phyloP scores from a whole-genome alignment of 2,113 vertebrate genomes.

The Rhinoderma darwinii region DNA sequence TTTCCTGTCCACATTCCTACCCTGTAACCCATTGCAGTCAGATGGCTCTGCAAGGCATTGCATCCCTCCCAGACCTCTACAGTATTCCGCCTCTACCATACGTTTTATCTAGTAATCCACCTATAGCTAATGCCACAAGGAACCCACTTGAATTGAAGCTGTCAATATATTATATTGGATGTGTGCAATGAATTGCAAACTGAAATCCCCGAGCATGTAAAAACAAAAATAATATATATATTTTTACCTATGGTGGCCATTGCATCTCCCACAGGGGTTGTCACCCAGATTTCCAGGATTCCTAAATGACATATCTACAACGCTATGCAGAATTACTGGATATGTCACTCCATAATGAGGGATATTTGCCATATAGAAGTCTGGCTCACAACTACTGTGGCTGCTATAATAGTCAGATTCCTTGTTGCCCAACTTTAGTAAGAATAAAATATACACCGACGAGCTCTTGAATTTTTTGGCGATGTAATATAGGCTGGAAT shows the following conservation, averaged over 20 bases:
- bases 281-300: too few species aligned
- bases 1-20: slow-evolving; percentile 52
- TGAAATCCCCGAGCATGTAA: too few species aligned
- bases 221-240: too few species aligned
- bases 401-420: neutral
- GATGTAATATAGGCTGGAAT: neutral
- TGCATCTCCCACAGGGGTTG: too few species aligned
- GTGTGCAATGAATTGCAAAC: neutral
- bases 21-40: slow-evolving; percentile 32
- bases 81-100: neutral
- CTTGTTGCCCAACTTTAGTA: too few species aligned
- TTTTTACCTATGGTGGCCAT: too few species aligned
- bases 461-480: neutral
- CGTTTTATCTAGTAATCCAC: neutral
- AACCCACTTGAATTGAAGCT: neutral
- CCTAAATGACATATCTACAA: too few species aligned
- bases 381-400: neutral
- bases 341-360: too few species aligned
- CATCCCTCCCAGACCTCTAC: neutral
- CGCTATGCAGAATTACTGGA: too few species aligned
- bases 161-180: neutral
- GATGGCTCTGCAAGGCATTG: neutral
- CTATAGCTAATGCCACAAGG: neutral
- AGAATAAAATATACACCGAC: neutral
- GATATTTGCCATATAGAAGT: neutral